phyloP scores from a whole-genome alignment of 64 coral and sea anemone species.

The Dendronephthya gigantea region DNA sequence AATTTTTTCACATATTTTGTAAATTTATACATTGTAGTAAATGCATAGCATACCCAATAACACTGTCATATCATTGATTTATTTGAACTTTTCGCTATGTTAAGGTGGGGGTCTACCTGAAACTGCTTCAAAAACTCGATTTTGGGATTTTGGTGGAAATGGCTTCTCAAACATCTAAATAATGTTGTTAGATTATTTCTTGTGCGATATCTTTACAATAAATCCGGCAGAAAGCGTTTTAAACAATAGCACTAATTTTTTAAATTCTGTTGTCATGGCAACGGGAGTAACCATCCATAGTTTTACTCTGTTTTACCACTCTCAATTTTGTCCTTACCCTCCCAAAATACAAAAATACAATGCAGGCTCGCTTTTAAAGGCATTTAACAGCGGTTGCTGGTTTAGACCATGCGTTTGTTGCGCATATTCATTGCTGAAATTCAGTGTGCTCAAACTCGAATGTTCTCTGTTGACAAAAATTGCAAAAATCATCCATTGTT shows the following conservation, averaged over 20 bases:
- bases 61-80: too few relatives aligned
- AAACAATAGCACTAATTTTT: neutral
- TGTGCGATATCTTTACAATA: neutral
- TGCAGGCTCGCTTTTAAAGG: neutral
- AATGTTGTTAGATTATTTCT: neutral
- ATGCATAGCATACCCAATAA: too few relatives aligned
- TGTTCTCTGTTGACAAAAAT: neutral
- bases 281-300: neutral
- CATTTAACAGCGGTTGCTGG: neutral
- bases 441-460: neutral
- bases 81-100: too few relatives aligned
- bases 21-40: too few relatives aligned
- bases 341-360: neutral
- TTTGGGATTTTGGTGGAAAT: neutral
- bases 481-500: neutral
- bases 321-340: neutral
- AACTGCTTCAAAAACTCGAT: neutral
- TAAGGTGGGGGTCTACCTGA: conserved; percentile 7
- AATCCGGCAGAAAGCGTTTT: neutral
- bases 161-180: neutral
- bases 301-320: neutral
- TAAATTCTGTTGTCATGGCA: neutral
- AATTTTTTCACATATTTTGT: too few relatives aligned
- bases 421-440: neutral
- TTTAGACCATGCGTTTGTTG: neutral